A percentile compares a stretch with the other conserved stretches of the same genome.
Conservation (phyloP, 2,888 invertebrate genomes). For the Ochropacha duplaris region DNA sequence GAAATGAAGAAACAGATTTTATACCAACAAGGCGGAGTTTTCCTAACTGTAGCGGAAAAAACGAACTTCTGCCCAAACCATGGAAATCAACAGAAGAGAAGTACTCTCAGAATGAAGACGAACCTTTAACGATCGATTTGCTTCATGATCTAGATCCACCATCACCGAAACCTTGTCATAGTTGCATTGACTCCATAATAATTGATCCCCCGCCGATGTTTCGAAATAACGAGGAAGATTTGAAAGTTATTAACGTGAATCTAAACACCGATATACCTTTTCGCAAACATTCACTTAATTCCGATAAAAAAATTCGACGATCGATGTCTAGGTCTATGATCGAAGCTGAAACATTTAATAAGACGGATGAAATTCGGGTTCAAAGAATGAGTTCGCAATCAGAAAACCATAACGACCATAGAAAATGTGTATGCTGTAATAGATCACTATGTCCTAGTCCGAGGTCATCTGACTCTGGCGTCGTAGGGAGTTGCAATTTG, state of each 20-base stretch:
- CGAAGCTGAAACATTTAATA: conserved; percentile 61
- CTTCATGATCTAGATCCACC: conserved; percentile 69
- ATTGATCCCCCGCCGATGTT: conserved; percentile 85
- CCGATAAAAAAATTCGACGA: conserved; percentile 81
- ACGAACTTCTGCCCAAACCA: conserved; percentile 56
- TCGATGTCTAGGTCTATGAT: conserved; percentile 75
- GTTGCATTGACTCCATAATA: conserved; percentile 62
- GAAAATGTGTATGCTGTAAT: conserved; percentile 84
- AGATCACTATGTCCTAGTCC: conserved; percentile 86
- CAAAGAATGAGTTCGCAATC: conserved; percentile 77
- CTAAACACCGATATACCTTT: conserved; percentile 70
- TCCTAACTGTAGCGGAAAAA: conserved; percentile 84
- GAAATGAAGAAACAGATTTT: conserved; percentile 60
- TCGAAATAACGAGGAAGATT: conserved; percentile 65
- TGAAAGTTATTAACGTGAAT: conserved; percentile 72
- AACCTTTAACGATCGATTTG: conserved; percentile 45
- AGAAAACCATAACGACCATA: conserved; percentile 56
- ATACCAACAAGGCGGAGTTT: conserved; percentile 84
- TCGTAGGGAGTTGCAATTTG: conserved; percentile 91
- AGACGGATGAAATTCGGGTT: conserved; percentile 51
- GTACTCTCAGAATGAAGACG: conserved; percentile 46
- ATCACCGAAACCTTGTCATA: conserved; percentile 56
- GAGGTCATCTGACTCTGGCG: conserved; percentile 91
- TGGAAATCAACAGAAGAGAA: conserved; percentile 76
- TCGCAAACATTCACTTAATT: conserved; percentile 83